phyloP scores from a whole-genome alignment of 2,113 vertebrate species.

The Lepisosteus oculatus region DNA sequence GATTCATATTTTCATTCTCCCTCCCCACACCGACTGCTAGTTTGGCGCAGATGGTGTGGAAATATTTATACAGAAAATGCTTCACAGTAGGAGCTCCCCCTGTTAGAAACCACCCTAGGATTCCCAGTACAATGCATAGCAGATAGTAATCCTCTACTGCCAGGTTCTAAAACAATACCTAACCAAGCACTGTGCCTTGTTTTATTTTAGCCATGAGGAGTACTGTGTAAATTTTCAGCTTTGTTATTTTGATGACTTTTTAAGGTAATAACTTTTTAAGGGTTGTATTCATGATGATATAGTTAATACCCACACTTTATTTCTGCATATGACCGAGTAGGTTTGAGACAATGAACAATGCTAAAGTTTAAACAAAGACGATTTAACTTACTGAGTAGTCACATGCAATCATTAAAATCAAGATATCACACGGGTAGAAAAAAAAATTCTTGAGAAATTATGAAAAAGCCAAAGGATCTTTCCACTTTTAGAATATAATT shows the following conservation, averaged over 20 bases:
- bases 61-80: conserved; percentile 49
- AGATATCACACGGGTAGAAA: conserved; percentile 35
- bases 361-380: conserved; percentile 33
- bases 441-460: not conserved
- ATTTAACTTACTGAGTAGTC: conserved; percentile 38
- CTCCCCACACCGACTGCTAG: conserved; percentile 21
- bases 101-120: not conserved
- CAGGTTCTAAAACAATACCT: not conserved
- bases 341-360: not conserved
- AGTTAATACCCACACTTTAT: too few relatives aligned
- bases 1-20: not conserved
- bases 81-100: conserved; percentile 34
- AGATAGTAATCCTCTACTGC: not conserved
- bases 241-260: too few relatives aligned
- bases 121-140: not conserved
- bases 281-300: not conserved
- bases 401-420: conserved; percentile 44
- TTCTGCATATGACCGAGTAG: too few relatives aligned
- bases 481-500: too few relatives aligned
- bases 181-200: not conserved
- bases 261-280: not conserved
- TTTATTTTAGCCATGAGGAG: not conserved
- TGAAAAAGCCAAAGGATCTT: not conserved
- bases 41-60: conserved; percentile 39
- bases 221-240: not conserved